Evolutionary conservation across 2,888 invertebrate species (phyloP), one percentile per base, ranked within the genome.

Genomic region (Schizaphis graminum): DNA sequence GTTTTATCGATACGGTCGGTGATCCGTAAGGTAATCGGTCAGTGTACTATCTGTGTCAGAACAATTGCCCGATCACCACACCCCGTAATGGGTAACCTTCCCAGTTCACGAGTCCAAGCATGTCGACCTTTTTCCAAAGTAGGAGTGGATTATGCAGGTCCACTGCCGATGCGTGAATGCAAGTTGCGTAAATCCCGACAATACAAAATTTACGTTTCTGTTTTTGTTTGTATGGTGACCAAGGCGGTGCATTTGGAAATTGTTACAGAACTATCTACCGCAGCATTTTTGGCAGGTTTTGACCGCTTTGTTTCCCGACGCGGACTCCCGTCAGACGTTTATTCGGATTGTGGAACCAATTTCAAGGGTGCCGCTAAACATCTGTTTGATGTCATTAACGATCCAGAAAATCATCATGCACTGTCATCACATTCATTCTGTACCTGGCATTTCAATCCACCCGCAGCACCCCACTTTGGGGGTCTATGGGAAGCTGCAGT

Each of bases 141-240:
- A 16, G 95, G 94, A 24, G 57, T 95, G 3, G 95, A 95, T 91
- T 95, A 88, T 57, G 94, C 84, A 44, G 95, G 95, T 21, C 94
- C 94, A 3, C 84, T 95, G 47, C 35, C 26, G 5, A 89, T 95
- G 21, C 94, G 91, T 61, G 84, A 93, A 28, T 24, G 41, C n/a
- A 86, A 91, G 7, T 35, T 91, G 8, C 91, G 95, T 4, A 85
- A 85, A 5, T 21, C 85, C 5, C 41, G 44, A 41, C 5, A n/a
- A 85, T 85, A 85, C 21, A 44, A 85, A 8, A 7, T 85, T 3
- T 41, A 85, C 21, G n/a, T 85, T 0, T 44, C 44, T 41, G 85
- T 85, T 1, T 85, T 85, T 44, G 21, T 85, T 44, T 85, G 44
- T 44, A 85, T 85, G 44, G 44, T 44, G 44, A n/a, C n/a, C 0